Conservation (phyloP, 2,797 vertebrate genomes). For the Naso thynnoides region DNA sequence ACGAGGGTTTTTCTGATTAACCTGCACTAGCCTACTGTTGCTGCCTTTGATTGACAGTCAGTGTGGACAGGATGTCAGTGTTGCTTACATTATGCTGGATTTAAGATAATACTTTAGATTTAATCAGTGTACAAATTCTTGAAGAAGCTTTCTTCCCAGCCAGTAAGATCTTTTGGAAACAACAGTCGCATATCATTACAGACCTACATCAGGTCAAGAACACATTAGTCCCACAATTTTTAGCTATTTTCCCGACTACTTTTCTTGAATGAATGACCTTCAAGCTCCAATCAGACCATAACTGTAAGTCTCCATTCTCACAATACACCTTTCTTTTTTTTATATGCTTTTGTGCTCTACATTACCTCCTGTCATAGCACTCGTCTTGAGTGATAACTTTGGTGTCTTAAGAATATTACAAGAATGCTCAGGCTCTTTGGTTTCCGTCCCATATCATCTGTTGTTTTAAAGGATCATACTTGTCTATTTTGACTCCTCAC, state of each 20-base stretch:
- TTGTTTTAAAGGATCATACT: neutral
- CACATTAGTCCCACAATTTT: neutral
- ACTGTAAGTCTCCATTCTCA: neutral
- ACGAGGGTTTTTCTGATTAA: slow-evolving; percentile 13
- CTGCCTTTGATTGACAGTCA: no score
- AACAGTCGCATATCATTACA: no score
- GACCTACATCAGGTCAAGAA: slow-evolving; percentile 5
- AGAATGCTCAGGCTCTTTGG: neutral
- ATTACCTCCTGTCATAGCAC: neutral
- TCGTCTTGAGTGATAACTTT: slow-evolving; percentile 3
- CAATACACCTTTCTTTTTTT: neutral
- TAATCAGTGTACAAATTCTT: neutral
- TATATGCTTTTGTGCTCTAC: neutral
- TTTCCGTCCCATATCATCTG: slow-evolving; percentile 5
- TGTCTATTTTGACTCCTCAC: no score
- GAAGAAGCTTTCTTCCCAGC: no score
- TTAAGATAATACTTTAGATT: no score
- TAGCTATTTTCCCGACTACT: neutral
- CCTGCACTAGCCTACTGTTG: neutral
- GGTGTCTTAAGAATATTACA: slow-evolving; percentile 3
- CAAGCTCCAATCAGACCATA: neutral
- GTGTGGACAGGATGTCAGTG: neutral
- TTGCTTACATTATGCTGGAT: no score
- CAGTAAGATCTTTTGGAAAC: no score
- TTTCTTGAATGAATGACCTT: neutral